These are phyloP conservation scores for Triplophysa bombifrons DNA, from an alignment of 2,797 vertebrate genomes.

Conservation along the genomic window DNA sequence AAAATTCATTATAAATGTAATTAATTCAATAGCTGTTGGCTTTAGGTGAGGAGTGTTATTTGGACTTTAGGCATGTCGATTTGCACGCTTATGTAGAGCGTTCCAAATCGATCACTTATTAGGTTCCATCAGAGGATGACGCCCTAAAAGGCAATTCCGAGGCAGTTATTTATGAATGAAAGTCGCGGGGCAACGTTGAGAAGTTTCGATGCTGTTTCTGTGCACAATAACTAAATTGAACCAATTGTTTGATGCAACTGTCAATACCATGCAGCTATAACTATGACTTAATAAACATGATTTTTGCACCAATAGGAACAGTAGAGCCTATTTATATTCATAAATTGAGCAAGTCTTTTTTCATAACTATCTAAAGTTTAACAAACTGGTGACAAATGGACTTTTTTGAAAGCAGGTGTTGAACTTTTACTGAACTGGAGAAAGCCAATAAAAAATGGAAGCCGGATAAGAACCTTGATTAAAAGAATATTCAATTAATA, in stretches of 20 bases:
- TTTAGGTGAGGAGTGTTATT: neutral
- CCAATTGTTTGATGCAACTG: no score
- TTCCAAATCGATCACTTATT: neutral
- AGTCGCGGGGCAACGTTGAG: no score
- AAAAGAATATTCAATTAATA: neutral
- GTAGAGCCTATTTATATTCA: neutral
- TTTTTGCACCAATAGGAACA: neutral
- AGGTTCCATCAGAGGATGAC: neutral
- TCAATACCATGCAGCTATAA: no score
- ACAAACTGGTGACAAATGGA: neutral
- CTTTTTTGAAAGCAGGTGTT: neutral
- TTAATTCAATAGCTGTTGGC: neutral
- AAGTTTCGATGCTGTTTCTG: no score
- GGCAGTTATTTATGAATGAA: no score
- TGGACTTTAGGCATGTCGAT: neutral
- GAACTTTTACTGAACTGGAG: neutral
- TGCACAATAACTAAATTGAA: no score
- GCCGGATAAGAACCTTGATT: neutral
- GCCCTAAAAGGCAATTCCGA: neutral
- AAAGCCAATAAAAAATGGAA: neutral
- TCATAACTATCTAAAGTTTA: neutral
- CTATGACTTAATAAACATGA: no score
- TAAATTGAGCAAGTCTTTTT: neutral
- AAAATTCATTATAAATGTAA: neutral
- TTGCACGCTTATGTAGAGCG: neutral